These are phyloP conservation scores for Mactra quadrangularis DNA, from an alignment of 1,140 invertebrate genomes.

Conservation along the genomic window DNA sequence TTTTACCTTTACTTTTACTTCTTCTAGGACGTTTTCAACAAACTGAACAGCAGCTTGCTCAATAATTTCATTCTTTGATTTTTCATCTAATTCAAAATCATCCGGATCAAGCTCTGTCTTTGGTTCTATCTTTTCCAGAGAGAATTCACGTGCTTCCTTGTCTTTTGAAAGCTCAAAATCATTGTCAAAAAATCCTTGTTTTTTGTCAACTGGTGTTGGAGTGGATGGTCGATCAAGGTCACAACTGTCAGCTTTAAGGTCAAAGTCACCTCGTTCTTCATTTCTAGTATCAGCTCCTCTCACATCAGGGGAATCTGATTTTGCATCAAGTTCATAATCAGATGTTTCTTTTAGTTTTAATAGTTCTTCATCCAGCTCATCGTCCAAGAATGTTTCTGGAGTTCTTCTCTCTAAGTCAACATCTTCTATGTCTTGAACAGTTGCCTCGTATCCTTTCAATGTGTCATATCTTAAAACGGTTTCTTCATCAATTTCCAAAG, in stretches of 20 bases:
- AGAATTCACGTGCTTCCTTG: background rate
- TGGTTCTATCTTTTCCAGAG: too few relatives aligned
- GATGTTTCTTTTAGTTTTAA: slow-evolving; percentile 83
- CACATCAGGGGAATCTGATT: slow-evolving; percentile 12
- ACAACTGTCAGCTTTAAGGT: slow-evolving; percentile 66
- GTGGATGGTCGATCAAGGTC: slow-evolving; percentile 82
- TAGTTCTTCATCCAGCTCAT: slow-evolving; percentile 74
- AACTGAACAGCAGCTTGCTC: slow-evolving; percentile 75
- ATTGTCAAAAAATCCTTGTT: slow-evolving; percentile 74
- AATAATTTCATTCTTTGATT: slow-evolving; percentile 62
- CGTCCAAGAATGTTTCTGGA: slow-evolving; percentile 60
- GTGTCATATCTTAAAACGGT: slow-evolving; percentile 27
- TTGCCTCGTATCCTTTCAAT: slow-evolving; percentile 37
- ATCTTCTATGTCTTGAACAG: slow-evolving; percentile 47
- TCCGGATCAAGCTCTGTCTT: slow-evolving; percentile 53
- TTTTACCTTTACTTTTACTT: slow-evolving; percentile 65
- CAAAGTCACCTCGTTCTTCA: slow-evolving; percentile 66
- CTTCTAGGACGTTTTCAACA: slow-evolving; percentile 79
- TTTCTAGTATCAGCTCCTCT: slow-evolving; percentile 21
- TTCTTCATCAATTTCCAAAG: slow-evolving; percentile 67
- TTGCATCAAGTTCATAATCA: slow-evolving; percentile 80
- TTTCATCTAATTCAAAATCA: slow-evolving; percentile 46
- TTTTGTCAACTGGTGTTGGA: slow-evolving; percentile 79
- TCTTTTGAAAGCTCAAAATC: slow-evolving; percentile 35
- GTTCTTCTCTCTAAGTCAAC: slow-evolving; percentile 52